Base-by-base conservation (phyloP, 2,797 vertebrate genomes). In the Melanotaenia pygmaea region DNA sequence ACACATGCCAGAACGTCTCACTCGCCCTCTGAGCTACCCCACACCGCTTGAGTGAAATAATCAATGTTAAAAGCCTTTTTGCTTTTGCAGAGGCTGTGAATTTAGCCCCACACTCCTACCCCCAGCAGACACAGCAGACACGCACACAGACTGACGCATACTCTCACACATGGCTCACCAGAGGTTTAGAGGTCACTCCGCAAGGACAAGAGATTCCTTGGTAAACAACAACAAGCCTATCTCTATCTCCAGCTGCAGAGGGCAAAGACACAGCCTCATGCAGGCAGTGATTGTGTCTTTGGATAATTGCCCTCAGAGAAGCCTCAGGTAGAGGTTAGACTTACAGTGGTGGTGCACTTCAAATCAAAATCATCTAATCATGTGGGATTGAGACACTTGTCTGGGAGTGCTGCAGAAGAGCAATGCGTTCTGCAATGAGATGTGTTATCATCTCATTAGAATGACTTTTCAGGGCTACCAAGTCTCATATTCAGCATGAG, bases 31-130 rank as follows among this genome's bases (percentile, higher is more conserved):
- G 77, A 77, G 72, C 81, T 69, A 78, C 83, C 64, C 77, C 66
- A 54, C 37, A 40, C 64, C 9, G 60, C 81, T 66, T 79, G 83
- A 77, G 80, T 85, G 77, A 88, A 87, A 85, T 80, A 93, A 95
- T 95, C 94, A 84, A 95, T 95, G 93, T 93, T 95, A 95, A 95
- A 95, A 95, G 94, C 93, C 90, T 93, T 91, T 92, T 88, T 85
- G 90, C 88, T 84, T 83, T 79, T 76, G 87, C 87, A 83, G 81
- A 87, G 91, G 70, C 88, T 90, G 85, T 81, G 89, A 85, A 83
- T 87, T 88, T 88, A 3, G 78, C 88, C 85, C 72, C 82, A 82
- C 84, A 80, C 80, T 70, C 82, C 83, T 80, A 72, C 80, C 86
- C 81, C 86, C 69, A 66, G 37, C 32, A 0, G 64, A 26, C 71